These are phyloP conservation scores for Cavia porcellus DNA, from an alignment of 2,113 vertebrate species.

Conservation along the genomic window DNA sequence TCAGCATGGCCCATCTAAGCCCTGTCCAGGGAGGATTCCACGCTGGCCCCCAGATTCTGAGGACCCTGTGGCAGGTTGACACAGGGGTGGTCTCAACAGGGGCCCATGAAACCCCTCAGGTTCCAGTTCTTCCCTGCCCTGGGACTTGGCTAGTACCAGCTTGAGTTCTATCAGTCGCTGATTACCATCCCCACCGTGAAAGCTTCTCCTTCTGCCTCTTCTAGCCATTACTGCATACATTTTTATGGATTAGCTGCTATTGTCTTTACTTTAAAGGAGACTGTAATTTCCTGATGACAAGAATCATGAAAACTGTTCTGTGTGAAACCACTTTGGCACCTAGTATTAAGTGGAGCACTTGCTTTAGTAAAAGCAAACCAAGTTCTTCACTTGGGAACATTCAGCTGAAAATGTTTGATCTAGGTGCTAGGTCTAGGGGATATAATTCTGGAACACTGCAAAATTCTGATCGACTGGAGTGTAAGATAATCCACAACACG, in stretches of 20 bases:
- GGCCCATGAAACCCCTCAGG: background rate
- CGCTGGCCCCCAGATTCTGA: too few relatives aligned
- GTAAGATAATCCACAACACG: background rate
- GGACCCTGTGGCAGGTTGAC: too few relatives aligned
- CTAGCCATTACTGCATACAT: background rate
- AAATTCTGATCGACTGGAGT: background rate
- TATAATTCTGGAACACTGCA: background rate
- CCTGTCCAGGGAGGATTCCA: background rate
- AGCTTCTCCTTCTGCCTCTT: background rate
- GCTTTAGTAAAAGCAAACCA: conserved; percentile 40
- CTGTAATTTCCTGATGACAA: background rate
- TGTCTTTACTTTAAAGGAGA: conserved; percentile 17
- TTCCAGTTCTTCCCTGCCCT: background rate
- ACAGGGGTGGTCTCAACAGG: background rate
- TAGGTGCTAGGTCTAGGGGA: background rate
- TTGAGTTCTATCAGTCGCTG: background rate
- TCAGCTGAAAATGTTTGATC: background rate
- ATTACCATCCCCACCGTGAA: background rate
- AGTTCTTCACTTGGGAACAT: background rate
- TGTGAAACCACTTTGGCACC: background rate
- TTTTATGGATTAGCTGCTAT: background rate
- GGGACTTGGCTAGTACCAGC: background rate
- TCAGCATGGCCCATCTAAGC: background rate
- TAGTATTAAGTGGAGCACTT: background rate
- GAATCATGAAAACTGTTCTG: background rate